Evolutionary conservation across 2,113 vertebrate genomes (phyloP).

Genomic region (Psephotus haematonotus): DNA sequence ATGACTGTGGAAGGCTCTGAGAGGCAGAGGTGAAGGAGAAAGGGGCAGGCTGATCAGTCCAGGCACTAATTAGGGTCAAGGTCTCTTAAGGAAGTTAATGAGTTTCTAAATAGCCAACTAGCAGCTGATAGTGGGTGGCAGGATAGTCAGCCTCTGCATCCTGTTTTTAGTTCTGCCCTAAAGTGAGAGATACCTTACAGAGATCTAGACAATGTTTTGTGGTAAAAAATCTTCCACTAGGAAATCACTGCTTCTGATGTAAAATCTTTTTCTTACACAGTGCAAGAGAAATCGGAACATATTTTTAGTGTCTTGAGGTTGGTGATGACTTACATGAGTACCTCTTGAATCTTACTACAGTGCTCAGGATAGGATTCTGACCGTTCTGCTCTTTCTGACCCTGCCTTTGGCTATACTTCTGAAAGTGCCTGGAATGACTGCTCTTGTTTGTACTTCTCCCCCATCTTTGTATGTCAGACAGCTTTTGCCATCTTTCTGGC

Average conservation of each 20-base stretch:
- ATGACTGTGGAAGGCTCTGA: neutral
- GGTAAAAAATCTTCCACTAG: neutral
- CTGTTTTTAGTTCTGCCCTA: neutral
- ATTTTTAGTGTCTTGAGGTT: neutral
- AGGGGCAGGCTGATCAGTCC: neutral
- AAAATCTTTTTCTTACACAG: neutral
- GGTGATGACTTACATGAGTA: neutral
- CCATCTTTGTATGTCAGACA: neutral
- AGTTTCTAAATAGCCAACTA: slow-evolving; percentile 37
- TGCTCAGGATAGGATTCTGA: neutral
- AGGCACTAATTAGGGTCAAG: slow-evolving; percentile 33
- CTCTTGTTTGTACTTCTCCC: slow-evolving; percentile 19
- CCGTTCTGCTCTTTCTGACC: neutral
- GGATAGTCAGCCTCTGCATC: neutral
- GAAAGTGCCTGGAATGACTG: neutral
- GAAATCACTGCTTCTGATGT: neutral
- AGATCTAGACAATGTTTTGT: neutral
- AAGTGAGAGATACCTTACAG: neutral
- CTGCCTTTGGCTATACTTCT: neutral
- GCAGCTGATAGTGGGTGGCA: neutral
- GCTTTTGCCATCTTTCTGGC: slow-evolving; percentile 29
- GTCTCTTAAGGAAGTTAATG: slow-evolving; percentile 48
- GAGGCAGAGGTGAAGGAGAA: neutral
- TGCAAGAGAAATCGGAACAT: neutral
- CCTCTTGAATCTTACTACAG: neutral